Evolutionary conservation across 1,140 invertebrate species (phyloP).

Genomic region (Habropoda laboriosa): DNA sequence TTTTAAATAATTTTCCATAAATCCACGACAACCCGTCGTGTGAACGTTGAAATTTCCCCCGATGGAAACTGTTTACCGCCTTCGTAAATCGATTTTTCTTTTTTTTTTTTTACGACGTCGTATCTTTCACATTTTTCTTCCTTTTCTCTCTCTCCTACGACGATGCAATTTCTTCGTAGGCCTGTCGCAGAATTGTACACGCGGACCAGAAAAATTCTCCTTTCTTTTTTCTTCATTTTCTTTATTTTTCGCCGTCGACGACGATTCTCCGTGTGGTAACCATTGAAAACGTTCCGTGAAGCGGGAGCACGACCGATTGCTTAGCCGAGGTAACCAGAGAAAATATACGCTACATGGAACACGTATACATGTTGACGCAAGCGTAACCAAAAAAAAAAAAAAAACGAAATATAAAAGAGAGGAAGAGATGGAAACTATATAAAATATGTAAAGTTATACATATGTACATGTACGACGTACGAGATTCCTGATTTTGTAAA

Average conservation of each 20-base stretch:
- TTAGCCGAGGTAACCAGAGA: conserved; percentile 40
- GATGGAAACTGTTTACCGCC: background rate
- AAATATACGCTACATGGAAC: conserved; percentile 27
- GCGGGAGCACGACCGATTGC: conserved; percentile 43
- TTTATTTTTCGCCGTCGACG: too few relatives aligned
- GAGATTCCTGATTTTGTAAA: conserved; percentile 71
- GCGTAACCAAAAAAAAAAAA: background rate
- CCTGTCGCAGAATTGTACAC: background rate
- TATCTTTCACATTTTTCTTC: too few relatives aligned
- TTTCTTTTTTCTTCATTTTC: too few relatives aligned
- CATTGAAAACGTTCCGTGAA: conserved; percentile 15
- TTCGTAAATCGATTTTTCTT: background rate
- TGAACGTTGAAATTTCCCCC: background rate
- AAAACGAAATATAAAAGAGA: too few relatives aligned
- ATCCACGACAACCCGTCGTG: too few relatives aligned
- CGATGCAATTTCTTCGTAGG: conserved; percentile 21
- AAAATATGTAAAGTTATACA: conserved; percentile 45
- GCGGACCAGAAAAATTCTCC: background rate
- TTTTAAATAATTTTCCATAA: background rate
- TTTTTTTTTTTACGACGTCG: background rate
- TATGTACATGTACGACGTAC: conserved; percentile 55
- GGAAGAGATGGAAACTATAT: conserved; percentile 8
- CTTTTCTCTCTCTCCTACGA: background rate
- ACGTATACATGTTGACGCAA: conserved; percentile 33
- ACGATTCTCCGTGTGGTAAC: too few relatives aligned